Evolutionary conservation across 2,888 invertebrate genomes (phyloP).

Genomic region (Amphimallon solstitiale): DNA sequence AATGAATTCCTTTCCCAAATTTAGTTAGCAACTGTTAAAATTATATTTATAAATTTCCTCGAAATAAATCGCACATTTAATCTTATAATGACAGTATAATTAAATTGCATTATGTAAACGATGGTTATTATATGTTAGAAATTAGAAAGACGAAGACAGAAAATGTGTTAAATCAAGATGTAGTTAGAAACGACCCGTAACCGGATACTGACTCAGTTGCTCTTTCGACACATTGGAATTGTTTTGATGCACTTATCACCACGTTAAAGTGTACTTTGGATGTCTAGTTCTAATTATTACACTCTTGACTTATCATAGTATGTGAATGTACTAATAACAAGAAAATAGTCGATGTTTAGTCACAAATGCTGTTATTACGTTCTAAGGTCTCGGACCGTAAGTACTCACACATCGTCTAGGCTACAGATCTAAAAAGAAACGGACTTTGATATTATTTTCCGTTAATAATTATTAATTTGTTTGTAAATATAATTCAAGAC

Average conservation of each 20-base stretch:
- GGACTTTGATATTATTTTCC: too few relatives aligned
- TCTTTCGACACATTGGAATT: slow-evolving; percentile 16
- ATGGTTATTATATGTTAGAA: too few relatives aligned
- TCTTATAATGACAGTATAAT: background rate
- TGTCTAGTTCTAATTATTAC: slow-evolving; percentile 25
- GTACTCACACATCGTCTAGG: too few relatives aligned
- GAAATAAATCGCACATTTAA: too few relatives aligned
- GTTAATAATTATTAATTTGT: too few relatives aligned
- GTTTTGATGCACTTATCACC: slow-evolving; percentile 18
- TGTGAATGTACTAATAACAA: slow-evolving; percentile 21
- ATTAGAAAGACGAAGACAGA: too few relatives aligned
- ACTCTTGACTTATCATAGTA: slow-evolving; percentile 2
- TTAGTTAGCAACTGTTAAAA: background rate
- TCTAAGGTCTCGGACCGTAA: too few relatives aligned
- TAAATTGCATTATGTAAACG: too few relatives aligned
- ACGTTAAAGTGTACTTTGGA: slow-evolving; percentile 27
- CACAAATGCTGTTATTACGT: background rate
- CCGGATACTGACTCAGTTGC: slow-evolving; percentile 30
- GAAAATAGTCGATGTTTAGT: background rate
- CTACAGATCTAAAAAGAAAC: too few relatives aligned
- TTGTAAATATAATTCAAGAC: too few relatives aligned
- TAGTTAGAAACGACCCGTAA: slow-evolving; percentile 18
- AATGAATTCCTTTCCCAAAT: too few relatives aligned
- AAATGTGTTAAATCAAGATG: background rate
- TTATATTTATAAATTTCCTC: background rate